phyloP scores from a whole-genome alignment of 1,140 invertebrate genomes.

The Probaryconus sp. region DNA sequence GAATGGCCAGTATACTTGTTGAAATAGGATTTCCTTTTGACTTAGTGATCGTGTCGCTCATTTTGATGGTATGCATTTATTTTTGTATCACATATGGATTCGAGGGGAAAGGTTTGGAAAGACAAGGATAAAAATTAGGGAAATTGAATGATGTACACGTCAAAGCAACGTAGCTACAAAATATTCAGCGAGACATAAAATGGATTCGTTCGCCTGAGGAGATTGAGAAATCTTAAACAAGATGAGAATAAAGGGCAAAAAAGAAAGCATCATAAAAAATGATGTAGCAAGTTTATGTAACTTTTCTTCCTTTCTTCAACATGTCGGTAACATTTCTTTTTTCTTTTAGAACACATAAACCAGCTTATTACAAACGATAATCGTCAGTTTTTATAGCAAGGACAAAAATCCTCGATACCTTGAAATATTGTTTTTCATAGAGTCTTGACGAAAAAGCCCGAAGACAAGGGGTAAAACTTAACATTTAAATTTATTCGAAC shows the following conservation, averaged over 20 bases:
- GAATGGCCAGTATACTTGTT: too few relatives aligned
- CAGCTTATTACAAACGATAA: conserved; percentile 31
- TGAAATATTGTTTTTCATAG: conserved; percentile 34
- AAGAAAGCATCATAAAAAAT: conserved; percentile 22
- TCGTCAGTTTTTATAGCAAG: conserved; percentile 10
- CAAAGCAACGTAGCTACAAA: neutral
- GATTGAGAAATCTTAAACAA: conserved; percentile 26
- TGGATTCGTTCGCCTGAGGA: conserved; percentile 13
- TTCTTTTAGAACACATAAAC: conserved; percentile 19
- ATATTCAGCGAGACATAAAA: conserved; percentile 3
- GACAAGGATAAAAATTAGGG: neutral
- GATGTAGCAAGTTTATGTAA: conserved; percentile 19
- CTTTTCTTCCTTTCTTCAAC: conserved; percentile 11
- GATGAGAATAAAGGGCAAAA: neutral
- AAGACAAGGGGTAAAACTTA: conserved; percentile 17
- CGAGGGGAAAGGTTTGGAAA: neutral
- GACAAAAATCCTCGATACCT: conserved; percentile 36
- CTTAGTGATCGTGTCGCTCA: too few relatives aligned
- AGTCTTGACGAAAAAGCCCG: neutral
- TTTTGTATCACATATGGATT: neutral
- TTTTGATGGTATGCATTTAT: neutral
- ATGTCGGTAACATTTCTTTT: conserved; percentile 20
- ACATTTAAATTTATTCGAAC: conserved; percentile 41
- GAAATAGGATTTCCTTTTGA: too few relatives aligned
- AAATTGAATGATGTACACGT: neutral